Evolutionary conservation across 2,113 vertebrate species (phyloP).

Genomic region (Podiceps cristatus): DNA sequence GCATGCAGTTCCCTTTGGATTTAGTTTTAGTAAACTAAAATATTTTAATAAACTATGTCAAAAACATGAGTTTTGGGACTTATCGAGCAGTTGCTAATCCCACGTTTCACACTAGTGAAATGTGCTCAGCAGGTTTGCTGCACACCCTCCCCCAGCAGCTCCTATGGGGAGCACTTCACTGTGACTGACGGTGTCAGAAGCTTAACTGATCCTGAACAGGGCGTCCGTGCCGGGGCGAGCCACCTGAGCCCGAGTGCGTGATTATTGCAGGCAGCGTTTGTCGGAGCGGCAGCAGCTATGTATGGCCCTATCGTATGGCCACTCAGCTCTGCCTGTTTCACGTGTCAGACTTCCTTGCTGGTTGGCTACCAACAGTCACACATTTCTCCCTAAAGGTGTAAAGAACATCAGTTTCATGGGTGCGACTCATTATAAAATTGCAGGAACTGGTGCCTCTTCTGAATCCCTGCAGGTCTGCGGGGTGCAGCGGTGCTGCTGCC

Average conservation of each 20-base stretch:
- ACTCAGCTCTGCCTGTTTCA: not conserved
- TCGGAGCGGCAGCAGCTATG: not conserved
- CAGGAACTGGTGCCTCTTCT: not conserved
- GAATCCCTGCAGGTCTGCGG: not conserved
- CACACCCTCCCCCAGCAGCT: not conserved
- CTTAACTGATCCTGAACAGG: conserved; percentile 36
- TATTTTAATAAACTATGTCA: not conserved
- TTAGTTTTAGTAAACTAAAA: not conserved
- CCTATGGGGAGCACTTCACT: not conserved
- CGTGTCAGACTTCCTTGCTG: not conserved
- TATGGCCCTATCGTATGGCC: not conserved
- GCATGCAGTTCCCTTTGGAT: not conserved
- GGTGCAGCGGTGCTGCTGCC: not conserved
- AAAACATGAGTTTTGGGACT: not conserved
- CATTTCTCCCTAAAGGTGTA: not conserved
- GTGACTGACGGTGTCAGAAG: conserved; percentile 33
- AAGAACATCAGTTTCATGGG: accelerated
- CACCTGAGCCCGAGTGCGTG: not conserved
- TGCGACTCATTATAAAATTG: not conserved
- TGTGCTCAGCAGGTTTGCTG: not conserved
- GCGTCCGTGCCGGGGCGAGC: not conserved
- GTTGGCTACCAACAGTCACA: accelerated
- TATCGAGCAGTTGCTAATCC: not conserved
- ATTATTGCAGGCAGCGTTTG: not conserved
- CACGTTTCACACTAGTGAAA: not conserved